Percentiles rank a stretch among this genome's conserved stretches.
Evolutionary conservation across 2,888 invertebrate species (phyloP).

Genomic region (Lissocephala sabroskyi): DNA sequence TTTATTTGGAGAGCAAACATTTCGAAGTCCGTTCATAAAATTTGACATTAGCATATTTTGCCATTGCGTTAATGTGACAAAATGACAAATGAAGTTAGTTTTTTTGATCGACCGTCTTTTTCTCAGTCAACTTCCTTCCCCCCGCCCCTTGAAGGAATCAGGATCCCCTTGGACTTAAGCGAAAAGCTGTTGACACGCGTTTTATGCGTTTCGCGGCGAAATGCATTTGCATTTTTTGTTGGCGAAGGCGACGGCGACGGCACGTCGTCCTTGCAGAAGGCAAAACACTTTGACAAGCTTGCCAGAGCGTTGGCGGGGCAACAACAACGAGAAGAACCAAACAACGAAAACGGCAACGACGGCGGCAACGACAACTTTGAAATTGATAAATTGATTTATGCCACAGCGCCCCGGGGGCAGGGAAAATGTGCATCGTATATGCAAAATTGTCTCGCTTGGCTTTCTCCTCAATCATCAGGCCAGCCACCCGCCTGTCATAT

Average conservation of each 20-base stretch:
- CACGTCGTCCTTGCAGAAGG: conserved; percentile 26
- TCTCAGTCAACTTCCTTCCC: neutral
- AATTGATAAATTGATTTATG: conserved; percentile 64
- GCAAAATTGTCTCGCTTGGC: conserved; percentile 21
- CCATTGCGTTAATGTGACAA: conserved; percentile 70
- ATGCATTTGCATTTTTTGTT: conserved; percentile 50
- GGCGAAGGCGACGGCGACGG: neutral
- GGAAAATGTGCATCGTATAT: conserved; percentile 14
- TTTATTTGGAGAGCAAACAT: conserved; percentile 46
- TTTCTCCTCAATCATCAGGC: no score
- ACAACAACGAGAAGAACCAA: conserved; percentile 14
- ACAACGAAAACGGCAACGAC: conserved; percentile 12
- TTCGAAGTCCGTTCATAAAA: conserved; percentile 53
- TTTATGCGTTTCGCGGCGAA: conserved; percentile 51
- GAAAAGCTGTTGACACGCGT: conserved; percentile 23
- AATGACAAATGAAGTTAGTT: conserved; percentile 66
- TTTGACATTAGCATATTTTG: conserved; percentile 66
- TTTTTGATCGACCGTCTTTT: neutral
- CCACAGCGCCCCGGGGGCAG: conserved; percentile 2
- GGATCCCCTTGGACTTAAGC: neutral
- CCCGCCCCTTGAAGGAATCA: neutral
- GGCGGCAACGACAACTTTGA: conserved; percentile 39
- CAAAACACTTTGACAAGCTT: conserved; percentile 60
- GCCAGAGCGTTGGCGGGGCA: conserved; percentile 28
- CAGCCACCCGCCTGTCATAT: no score